phyloP scores from a whole-genome alignment of 2,797 vertebrate species.

The Bradypodion ventrale region DNA sequence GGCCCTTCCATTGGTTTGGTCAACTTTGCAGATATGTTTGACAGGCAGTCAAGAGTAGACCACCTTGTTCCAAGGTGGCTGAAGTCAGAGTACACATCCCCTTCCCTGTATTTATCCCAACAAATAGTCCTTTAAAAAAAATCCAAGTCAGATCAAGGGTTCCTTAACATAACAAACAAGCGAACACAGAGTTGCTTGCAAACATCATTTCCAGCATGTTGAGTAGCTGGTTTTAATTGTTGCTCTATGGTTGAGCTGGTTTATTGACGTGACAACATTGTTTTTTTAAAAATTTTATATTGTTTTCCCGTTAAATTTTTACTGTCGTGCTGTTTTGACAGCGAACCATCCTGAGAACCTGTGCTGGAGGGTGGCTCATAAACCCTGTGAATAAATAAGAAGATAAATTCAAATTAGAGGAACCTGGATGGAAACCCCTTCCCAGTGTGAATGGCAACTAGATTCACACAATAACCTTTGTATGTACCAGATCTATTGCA shows the following conservation, averaged over 20 bases:
- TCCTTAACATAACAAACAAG: background rate
- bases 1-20: no score
- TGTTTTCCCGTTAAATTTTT: background rate
- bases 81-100: no score
- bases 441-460: background rate
- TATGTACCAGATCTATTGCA: background rate
- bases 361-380: background rate
- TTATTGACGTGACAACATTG: background rate
- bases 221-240: constrained; percentile 11
- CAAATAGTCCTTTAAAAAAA: background rate
- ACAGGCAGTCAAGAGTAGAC: no score
- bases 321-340: background rate
- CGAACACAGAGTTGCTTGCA: background rate
- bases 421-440: background rate
- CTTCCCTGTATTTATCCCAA: background rate
- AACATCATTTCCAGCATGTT: background rate
- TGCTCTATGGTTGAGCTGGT: background rate
- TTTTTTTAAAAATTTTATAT: background rate
- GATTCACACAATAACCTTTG: background rate
- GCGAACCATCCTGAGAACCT: background rate
- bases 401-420: constrained; percentile 1
- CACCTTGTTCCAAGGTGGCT: background rate
- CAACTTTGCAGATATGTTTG: no score
- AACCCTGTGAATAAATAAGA: constrained; percentile 10
- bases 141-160: background rate